Base-by-base conservation (phyloP, 2,888 invertebrate genomes). In the Congeria kusceri region DNA sequence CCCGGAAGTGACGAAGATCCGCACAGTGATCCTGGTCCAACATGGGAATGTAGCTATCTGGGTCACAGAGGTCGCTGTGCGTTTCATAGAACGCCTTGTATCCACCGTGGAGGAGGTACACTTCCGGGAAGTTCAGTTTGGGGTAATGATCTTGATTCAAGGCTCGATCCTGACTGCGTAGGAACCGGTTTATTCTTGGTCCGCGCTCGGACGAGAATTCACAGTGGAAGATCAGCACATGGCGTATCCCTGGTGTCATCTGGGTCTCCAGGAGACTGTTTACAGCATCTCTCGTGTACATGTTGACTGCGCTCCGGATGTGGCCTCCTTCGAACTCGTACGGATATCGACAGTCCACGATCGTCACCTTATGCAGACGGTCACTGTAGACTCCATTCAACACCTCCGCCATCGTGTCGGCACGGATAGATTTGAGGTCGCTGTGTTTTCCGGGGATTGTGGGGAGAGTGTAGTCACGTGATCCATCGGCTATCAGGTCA, bases 101-200 rank as follows among this genome's bases (percentile, higher is more conserved):
- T 49, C 49, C 49, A 15, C 49, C 49, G 20, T 9, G 49, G 49
- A 49, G 49, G 18, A 49, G 49, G 49, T 49, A 49, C 15, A 49
- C n/a, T 49, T 49, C 49, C 49, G 49, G 49, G 49, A 49, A 49
- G 49, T 49, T 49, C 5, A 98, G 94, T 0, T 95, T 94, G 0
- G 99, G 99, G 94, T 98, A 98, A 74, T 95, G 94, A 66, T 96
- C 96, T 75, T 95, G 95, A 93, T 98, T 97, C 49, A 95, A 94
- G 18, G 95, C 95, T 0, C 98, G 95, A 94, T 99, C 98, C 28
- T 71, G 77, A n/a, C 39, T 56, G 49, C 77, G 53, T n/a, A 77
- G 66, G n/a, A 71, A 71, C 18, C 70, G 65, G 47, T 69, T 69
- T 76, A 80, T 76, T 62, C 72, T 76, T 11, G 80, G 80, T 3